Evolutionary conservation across 2,113 vertebrate species (phyloP), one percentile per base, ranked within the genome.

Genomic region (Chaetorhynchus papuensis): DNA sequence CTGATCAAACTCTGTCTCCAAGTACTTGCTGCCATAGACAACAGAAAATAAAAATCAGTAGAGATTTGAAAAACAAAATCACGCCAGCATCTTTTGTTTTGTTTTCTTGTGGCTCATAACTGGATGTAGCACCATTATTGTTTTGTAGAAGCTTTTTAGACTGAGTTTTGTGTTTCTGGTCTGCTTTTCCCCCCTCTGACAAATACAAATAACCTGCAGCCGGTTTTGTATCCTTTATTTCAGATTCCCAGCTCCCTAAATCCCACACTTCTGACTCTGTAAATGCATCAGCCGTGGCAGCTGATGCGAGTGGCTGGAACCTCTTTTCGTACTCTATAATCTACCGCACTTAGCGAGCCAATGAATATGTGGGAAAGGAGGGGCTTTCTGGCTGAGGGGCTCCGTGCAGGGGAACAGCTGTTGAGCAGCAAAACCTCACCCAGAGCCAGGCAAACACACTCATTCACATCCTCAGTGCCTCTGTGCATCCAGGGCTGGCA

Each of bases 291-390:
- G 88, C 71, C 57, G 37, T 6, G 0, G 93, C 81, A 74, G 90
- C 93, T 57, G 66, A 78, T 47, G 49, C 50, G 42, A 96, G 68
- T 93, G 64, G 64, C 79, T 93, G 95, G 78, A 96, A 92, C 39
- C 86, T 87, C 68, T 88, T 93, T 78, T 57, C 42, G 33, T 31
- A 14, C 63, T 45, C 79, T 87, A 61, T 64, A 93, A 93, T 89
- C 93, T 35, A 87, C 96, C 45, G 56, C 95, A 74, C 49, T 90
- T 91, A 95, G 97, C 12, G 96, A 98, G 96, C 95, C 94, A 94
- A 95, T 94, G 91, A 96, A 68, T 88, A 57, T 86, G 78, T 84
- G 70, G 47, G 66, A 37, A 97, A 91, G 95, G 98, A 98, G 94
- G 97, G 95, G 97, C 97, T 96, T 96, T 83, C 79, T 88, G 88